Base-by-base conservation (phyloP, 2,888 invertebrate genomes). In the Emmelina monodactyla region DNA sequence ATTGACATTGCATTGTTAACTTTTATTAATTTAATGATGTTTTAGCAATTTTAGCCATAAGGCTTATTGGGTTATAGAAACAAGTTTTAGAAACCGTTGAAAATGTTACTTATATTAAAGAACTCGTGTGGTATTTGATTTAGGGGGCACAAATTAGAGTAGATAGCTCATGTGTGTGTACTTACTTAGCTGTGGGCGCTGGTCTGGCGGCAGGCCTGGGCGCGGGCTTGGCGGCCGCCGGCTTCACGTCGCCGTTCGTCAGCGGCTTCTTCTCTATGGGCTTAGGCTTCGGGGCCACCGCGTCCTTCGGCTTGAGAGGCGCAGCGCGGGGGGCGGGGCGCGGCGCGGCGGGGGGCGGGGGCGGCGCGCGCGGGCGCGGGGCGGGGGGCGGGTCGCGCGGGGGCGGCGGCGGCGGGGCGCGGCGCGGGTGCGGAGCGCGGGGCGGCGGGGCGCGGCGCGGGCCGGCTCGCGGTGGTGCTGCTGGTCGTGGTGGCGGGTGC, bases 231-330 rank as follows among this genome's bases (percentile, higher is more conserved):
- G 40, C 39, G 15, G 59, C 56, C n/a, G n/a, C n/a, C 13, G 39
- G 15, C 51, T 83, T 83, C 1, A 61, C 67, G 33, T 85, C 85
- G 9, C 85, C 85, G 49, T 85, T 86, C 2, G 78, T 51, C 6
- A 82, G 55, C 0, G 84, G 72, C 51, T 84, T 84, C 25, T 25
- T 25, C 25, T 10, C 11, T 3, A 25, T 10, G 3, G 53, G 49
- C 36, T 55, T 55, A 2, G 33, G 41, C 25, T 50, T 46, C 4
- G 50, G 31, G 3, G 52, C n/a, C n/a, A n/a, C n/a, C n/a, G n/a
- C n/a, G n/a, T n/a, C 49, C 19, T 54, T 53, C 9, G 56, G 47
- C 22, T 55, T 63, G 16, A 64, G 50, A n/a, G n/a, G n/a, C n/a
- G n/a, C 41, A 13, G 53, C 49, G 4, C 11, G 51, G 42, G 9